Evolutionary conservation across 2,888 invertebrate species (phyloP), one percentile per base, ranked within the genome.

Genomic region (Phaonia tiefii): DNA sequence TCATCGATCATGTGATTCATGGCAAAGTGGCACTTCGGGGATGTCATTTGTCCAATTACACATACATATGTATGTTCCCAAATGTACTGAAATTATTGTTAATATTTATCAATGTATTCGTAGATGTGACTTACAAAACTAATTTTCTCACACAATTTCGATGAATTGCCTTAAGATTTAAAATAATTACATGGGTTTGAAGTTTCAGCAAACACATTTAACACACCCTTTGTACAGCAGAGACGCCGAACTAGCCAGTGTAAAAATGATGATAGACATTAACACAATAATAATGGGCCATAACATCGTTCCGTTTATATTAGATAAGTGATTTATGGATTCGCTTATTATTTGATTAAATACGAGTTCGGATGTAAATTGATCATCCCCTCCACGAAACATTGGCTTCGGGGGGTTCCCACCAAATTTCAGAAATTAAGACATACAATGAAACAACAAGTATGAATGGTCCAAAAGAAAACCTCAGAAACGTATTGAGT

Each of bases 201-300:
- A 74, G 56, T 74, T 75, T 75, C 60, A 71, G 77, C 74, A 77
- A 78, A 75, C 71, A 75, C 71, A 71, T 25, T 81, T 78, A 60
- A 60, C 67, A 58, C 49, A 73, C 67, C 72, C 60, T 71, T 75
- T 37, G 54, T 7, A 75, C 54, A 65, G 26, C 51, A 51, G 60
- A 69, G 69, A 63, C 22, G 42, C 15, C 20, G 20, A 39, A 31
- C 46, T 17, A 25, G 31, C n/a, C 17, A 15, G 10, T 49, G 49
- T 20, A 49, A 49, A 49, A 54, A 54, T 49, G 20, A 49, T 20
- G 54, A 54, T 54, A 17, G 51, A 51, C 51, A 22, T 31, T 31
- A 46, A 74, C 1, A 31, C 7, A 20, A 37, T 51, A 65, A 54
- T 46, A n/a, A 72, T 72, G 51, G 66, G 56, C 54, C 44, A 44